These are phyloP conservation scores for Gymnopithys bicolor DNA, from an alignment of 2,797 vertebrate genomes.

Conservation along the genomic window DNA sequence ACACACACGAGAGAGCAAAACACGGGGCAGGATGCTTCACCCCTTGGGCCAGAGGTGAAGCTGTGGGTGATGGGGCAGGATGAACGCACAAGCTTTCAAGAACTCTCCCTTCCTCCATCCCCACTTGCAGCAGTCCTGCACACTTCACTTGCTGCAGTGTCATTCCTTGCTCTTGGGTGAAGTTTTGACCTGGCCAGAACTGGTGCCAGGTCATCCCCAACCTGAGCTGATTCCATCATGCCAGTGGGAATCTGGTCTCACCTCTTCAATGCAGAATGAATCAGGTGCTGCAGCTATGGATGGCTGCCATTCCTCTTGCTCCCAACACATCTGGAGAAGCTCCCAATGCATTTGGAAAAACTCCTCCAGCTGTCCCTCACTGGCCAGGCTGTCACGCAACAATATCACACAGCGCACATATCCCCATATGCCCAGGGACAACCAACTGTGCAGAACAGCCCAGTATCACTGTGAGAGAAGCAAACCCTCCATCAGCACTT, in stretches of 20 bases:
- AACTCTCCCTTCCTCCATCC: neutral
- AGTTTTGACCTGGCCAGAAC: neutral
- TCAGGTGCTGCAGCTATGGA: neutral
- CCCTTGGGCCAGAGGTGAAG: rapidly evolving
- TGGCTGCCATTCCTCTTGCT: neutral
- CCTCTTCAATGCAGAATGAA: neutral
- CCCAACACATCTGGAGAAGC: neutral
- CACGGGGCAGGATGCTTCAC: rapidly evolving
- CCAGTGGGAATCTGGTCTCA: neutral
- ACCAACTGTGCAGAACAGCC: rapidly evolving
- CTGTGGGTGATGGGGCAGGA: neutral
- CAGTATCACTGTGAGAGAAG: rapidly evolving
- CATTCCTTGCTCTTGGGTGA: neutral
- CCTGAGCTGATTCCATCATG: rapidly evolving
- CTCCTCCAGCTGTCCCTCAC: neutral
- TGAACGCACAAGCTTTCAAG: neutral
- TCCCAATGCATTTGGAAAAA: neutral
- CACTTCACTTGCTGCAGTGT: neutral
- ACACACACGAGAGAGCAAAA: neutral
- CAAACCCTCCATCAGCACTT: neutral
- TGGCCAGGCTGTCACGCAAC: neutral
- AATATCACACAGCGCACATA: neutral
- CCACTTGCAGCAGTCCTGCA: neutral
- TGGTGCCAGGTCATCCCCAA: neutral
- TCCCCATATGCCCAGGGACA: neutral